Percentiles rank a stretch among this genome's conserved stretches.
Conservation (phyloP, 2,797 vertebrate species). For the Hylomyscus alleni region DNA sequence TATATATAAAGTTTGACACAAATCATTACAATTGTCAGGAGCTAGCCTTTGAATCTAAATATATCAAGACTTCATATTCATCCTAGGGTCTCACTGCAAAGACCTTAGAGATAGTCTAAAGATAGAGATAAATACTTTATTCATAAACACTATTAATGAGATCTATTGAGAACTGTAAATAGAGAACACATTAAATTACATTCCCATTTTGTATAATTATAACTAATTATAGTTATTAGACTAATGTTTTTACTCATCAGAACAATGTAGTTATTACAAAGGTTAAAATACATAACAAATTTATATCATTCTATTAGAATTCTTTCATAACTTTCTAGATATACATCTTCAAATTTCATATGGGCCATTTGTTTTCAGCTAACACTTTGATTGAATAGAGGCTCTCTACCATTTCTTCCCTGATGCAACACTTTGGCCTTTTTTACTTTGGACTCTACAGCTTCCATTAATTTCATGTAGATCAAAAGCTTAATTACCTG, state of each 20-base stretch:
- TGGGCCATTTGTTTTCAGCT: background rate
- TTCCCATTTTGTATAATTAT: slow-evolving; percentile 89
- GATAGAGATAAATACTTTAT: slow-evolving; percentile 68
- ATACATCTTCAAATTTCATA: slow-evolving; percentile 62
- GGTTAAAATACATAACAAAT: slow-evolving; percentile 88
- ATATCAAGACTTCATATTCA: background rate
- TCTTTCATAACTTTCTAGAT: slow-evolving; percentile 68
- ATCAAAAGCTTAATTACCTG: background rate
- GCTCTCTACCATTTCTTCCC: background rate
- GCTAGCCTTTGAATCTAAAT: background rate
- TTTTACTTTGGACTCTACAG: background rate
- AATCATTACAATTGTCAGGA: background rate
- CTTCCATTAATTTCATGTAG: background rate
- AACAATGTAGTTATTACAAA: slow-evolving; percentile 86
- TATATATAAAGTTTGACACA: background rate
- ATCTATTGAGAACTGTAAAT: slow-evolving; percentile 86
- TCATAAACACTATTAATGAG: slow-evolving; percentile 89
- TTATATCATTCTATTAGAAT: slow-evolving; percentile 81
- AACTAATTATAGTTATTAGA: slow-evolving; percentile 90
- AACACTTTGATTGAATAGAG: background rate
- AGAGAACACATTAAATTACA: slow-evolving; percentile 89
- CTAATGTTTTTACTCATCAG: slow-evolving; percentile 88
- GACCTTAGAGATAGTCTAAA: slow-evolving; percentile 57
- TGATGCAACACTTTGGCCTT: background rate
- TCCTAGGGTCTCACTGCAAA: background rate